Percentiles rank a stretch among this genome's conserved stretches.
These are phyloP conservation scores for Aldrovandia affinis DNA, from an alignment of 2,797 vertebrate species.

Conservation along the genomic window DNA sequence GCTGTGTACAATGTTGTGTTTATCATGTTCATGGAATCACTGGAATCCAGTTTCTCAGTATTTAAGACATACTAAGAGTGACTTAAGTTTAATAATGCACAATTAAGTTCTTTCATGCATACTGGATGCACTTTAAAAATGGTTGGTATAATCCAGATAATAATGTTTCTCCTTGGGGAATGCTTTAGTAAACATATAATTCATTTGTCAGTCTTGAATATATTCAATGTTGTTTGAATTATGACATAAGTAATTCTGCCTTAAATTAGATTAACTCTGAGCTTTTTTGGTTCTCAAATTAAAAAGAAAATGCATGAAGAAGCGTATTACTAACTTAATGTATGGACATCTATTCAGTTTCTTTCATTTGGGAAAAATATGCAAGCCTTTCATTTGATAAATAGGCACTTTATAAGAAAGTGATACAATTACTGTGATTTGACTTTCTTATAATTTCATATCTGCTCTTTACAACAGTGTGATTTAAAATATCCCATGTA, in stretches of 20 bases:
- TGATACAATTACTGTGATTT: not conserved
- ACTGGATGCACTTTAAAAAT: constrained; percentile 22
- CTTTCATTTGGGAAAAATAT: not conserved
- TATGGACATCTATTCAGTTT: not conserved
- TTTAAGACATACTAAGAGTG: not conserved
- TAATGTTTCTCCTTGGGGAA: constrained; percentile 1
- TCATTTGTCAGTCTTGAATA: not conserved
- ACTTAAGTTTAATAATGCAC: not conserved
- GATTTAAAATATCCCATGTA: constrained; percentile 16
- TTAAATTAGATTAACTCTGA: not conserved
- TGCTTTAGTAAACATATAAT: constrained; percentile 2
- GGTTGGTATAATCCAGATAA: not conserved
- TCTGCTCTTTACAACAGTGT: not conserved
- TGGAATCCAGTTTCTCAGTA: not conserved
- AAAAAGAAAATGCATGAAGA: not conserved
- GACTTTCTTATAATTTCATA: not conserved
- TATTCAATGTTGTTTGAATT: not conserved
- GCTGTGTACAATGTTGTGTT: not conserved
- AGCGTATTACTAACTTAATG: not conserved
- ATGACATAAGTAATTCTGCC: constrained; percentile 12
- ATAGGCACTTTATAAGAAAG: not conserved
- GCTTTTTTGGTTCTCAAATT: not conserved
- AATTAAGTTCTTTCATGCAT: constrained; percentile 8
- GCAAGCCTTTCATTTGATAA: not conserved
- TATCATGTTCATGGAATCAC: not conserved